Percentiles rank a stretch among this genome's conserved stretches.
Evolutionary conservation across 2,888 invertebrate genomes (phyloP).

Genomic region (Camponotus fellah): DNA sequence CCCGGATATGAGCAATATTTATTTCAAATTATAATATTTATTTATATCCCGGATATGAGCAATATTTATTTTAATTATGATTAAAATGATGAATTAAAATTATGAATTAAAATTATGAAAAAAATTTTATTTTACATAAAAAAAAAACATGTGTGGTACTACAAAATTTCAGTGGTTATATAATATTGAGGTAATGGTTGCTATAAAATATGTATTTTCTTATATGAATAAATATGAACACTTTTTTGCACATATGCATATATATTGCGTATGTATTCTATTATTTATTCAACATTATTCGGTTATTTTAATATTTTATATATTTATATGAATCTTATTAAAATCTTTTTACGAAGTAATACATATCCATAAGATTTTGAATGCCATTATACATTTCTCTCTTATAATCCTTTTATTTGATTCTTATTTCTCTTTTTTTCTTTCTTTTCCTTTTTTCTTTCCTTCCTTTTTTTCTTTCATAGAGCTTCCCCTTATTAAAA

Average conservation of each 20-base stretch:
- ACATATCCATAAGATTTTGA: neutral
- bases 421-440: too few relatives aligned
- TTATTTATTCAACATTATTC: too few relatives aligned
- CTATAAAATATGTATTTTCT: too few relatives aligned
- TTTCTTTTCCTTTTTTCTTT: too few relatives aligned
- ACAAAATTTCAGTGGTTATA: too few relatives aligned
- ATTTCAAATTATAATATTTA: neutral
- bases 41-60: neutral
- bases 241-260: neutral
- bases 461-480: too few relatives aligned
- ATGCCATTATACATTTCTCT: too few relatives aligned
- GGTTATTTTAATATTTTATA: too few relatives aligned
- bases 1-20: neutral
- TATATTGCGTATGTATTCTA: too few relatives aligned
- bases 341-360: neutral
- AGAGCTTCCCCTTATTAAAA: slow-evolving; percentile 2
- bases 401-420: slow-evolving; percentile 15
- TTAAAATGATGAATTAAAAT: neutral
- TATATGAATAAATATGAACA: neutral
- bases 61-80: neutral
- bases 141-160: too few relatives aligned
- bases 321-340: neutral
- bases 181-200: too few relatives aligned
- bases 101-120: too few relatives aligned
- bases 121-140: neutral